A percentile compares a stretch with the other conserved stretches of the same genome.
Evolutionary conservation across 1,140 invertebrate species (phyloP).

Genomic region (Macrocentrus cingulum): DNA sequence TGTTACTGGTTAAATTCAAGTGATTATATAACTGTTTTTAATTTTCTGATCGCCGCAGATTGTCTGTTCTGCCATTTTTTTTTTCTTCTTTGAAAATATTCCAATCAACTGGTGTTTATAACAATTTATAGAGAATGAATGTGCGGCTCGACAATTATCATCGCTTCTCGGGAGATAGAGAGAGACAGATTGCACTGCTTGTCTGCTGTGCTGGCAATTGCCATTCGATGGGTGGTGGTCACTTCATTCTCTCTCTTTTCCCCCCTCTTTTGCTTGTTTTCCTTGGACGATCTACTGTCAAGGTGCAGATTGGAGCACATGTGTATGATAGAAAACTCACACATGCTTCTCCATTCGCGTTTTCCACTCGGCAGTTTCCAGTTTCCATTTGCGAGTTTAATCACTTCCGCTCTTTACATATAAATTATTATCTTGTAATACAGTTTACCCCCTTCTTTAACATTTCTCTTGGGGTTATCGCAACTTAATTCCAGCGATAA

Average conservation of each 20-base stretch:
- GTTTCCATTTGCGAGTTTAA: slow-evolving; percentile 30
- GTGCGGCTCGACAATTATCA: slow-evolving; percentile 25
- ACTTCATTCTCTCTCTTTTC: slow-evolving; percentile 12
- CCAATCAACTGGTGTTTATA: not conserved
- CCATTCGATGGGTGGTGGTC: slow-evolving; percentile 29
- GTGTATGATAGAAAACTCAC: not conserved
- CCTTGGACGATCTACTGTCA: slow-evolving; percentile 15
- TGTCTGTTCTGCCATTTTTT: too few relatives aligned
- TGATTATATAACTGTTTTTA: too few relatives aligned
- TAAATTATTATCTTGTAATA: too few relatives aligned
- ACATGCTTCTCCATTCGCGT: slow-evolving; percentile 10
- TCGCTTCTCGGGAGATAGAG: slow-evolving; percentile 19
- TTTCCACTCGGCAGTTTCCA: slow-evolving; percentile 29
- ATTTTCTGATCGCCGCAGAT: too few relatives aligned
- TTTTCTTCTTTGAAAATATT: too few relatives aligned
- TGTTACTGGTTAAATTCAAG: not conserved
- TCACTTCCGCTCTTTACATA: slow-evolving; percentile 26
- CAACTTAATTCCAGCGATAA: not conserved
- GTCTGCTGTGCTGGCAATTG: slow-evolving; percentile 16
- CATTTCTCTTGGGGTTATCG: not conserved
- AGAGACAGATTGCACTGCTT: slow-evolving; percentile 1
- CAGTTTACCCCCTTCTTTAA: slow-evolving; percentile 14
- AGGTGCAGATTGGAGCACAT: slow-evolving; percentile 23
- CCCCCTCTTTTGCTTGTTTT: not conserved
- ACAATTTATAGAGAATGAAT: not conserved